These are phyloP conservation scores for Tubulanus polymorphus DNA, from an alignment of 2,888 invertebrate genomes.

Conservation along the genomic window DNA sequence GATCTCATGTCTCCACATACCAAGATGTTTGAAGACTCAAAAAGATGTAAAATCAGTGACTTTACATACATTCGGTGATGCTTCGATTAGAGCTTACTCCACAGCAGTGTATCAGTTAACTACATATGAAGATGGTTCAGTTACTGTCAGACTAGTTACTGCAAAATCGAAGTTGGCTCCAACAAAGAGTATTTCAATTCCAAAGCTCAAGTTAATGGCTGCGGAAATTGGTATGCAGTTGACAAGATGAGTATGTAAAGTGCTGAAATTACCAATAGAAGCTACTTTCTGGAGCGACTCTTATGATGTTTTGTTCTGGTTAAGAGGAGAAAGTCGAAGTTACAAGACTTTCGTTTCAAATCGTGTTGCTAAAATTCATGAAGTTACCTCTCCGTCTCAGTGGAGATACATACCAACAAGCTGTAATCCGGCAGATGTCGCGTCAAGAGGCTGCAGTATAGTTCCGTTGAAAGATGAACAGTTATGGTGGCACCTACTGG, in stretches of 20 bases:
- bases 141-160: background rate
- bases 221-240: too few relatives aligned
- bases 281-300: too few relatives aligned
- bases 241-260: too few relatives aligned
- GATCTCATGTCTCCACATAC: background rate
- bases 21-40: background rate
- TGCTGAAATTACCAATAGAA: too few relatives aligned
- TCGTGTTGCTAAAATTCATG: too few relatives aligned
- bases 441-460: conserved; percentile 4
- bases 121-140: background rate
- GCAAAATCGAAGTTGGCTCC: conserved; percentile 7
- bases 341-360: too few relatives aligned
- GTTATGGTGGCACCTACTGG: conserved; percentile 10
- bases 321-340: too few relatives aligned
- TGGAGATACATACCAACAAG: too few relatives aligned
- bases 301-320: too few relatives aligned
- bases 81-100: conserved; percentile 4
- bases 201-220: conserved; percentile 7
- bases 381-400: too few relatives aligned
- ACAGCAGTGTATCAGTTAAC: background rate
- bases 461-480: background rate
- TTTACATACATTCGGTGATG: conserved; percentile 6
- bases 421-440: too few relatives aligned
- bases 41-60: background rate
- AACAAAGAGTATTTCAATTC: too few relatives aligned